phyloP scores from a whole-genome alignment of 2,888 invertebrate species.

The Erebia aethiops region DNA sequence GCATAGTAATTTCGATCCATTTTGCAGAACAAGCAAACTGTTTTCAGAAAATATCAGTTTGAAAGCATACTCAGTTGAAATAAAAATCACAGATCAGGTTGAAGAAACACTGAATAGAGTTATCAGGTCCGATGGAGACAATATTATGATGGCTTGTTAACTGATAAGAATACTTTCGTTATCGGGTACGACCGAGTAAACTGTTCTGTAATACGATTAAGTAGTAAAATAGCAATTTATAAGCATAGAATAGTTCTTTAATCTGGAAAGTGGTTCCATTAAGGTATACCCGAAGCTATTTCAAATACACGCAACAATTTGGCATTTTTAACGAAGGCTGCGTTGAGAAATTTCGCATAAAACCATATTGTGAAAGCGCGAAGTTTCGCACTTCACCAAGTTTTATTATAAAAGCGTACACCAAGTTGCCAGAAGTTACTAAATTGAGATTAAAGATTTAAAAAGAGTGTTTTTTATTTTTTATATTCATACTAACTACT shows the following conservation, averaged over 20 bases:
- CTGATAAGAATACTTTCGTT: neutral
- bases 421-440: slow-evolving; percentile 8
- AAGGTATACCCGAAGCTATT: slow-evolving; percentile 9
- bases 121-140: neutral
- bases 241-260: slow-evolving; percentile 11
- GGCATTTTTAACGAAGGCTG: slow-evolving; percentile 24
- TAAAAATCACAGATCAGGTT: neutral
- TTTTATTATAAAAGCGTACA: slow-evolving; percentile 26
- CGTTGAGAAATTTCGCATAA: slow-evolving; percentile 29
- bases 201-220: neutral
- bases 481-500: neutral
- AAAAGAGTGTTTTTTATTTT: neutral
- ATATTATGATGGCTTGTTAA: too few species aligned
- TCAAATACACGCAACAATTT: slow-evolving; percentile 21
- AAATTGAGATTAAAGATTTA: slow-evolving; percentile 13
- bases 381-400: slow-evolving; percentile 27
- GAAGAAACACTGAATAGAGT: neutral
- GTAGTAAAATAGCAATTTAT: slow-evolving; percentile 1
- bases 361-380: slow-evolving; percentile 32
- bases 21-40: neutral
- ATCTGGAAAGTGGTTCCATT: slow-evolving; percentile 19
- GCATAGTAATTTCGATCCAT: neutral
- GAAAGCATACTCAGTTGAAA: neutral
- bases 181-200: neutral
- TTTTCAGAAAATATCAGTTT: neutral